Evolutionary conservation across 1,140 invertebrate genomes (phyloP), one percentile per base, ranked within the genome.

Genomic region (Eulimnadia texana): DNA sequence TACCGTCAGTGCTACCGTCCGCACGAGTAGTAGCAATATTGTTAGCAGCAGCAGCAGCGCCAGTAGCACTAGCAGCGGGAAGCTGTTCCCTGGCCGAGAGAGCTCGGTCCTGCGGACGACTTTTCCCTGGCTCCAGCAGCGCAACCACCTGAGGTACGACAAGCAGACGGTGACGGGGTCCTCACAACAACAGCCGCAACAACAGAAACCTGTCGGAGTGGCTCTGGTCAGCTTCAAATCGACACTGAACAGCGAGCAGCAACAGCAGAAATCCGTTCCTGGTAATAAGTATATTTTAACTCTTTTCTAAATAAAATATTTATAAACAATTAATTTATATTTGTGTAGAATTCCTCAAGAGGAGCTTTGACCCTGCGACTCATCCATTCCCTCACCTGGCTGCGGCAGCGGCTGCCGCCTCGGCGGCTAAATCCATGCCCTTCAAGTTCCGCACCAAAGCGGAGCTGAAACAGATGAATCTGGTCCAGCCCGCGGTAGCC

Each of bases 391-490:
- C 33, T 42, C 33, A 42, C 33, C 16, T 42, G 16, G 33, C 33
- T 9, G 33, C 33, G 16, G 33, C 33, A 9, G 33, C 33, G 33
- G 33, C 33, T 6, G 33, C 33, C 16, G 33, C 33, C 6, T 9
- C 33, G 33, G 33, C 33, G 6, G 33, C 33, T 16, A 42, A 42
- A 16, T 6, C 33, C 6, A 42, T 58, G 20, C 28, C 55, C 10
- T 27, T 19, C 10, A 58, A 58, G 27, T 58, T 58, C 42, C 28
- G 55, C 16, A 58, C 55, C 9, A 58, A 58, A n/a, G 55, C 55
- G 9, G 55, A 58, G 25, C 28, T 58, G 0, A 58, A 58, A 2
- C 55, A 58, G 19, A 58, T 58, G 55, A 58, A 27, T 1, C 55
- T 42, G 13, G 6, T 58, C 24, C 55, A 58, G 29, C 24, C 20